These are phyloP conservation scores for Ernsta delagoae DNA, from an alignment of 2,888 invertebrate species.

Conservation along the genomic window DNA sequence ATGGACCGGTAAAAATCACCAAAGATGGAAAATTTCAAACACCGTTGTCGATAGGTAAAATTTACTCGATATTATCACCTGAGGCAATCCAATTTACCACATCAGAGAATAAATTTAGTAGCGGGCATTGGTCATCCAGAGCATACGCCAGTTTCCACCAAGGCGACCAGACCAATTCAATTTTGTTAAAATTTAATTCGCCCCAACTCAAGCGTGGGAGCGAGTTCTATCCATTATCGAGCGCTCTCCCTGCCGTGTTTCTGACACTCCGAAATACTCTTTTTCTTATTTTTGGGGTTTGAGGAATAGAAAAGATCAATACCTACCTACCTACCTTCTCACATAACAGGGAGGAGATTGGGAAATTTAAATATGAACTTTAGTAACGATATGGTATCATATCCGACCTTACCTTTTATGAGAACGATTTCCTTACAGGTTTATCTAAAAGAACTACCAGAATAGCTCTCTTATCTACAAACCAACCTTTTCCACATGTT, in stretches of 20 bases:
- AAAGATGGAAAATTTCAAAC: no score
- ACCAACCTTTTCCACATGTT: no score
- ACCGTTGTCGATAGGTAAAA: no score
- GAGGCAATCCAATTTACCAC: neutral
- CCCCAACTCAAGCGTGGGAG: neutral
- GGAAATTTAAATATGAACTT: neutral
- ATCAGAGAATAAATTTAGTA: neutral
- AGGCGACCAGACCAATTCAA: constrained; percentile 73
- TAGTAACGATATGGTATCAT: no score
- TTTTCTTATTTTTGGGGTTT: neutral
- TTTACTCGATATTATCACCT: no score
- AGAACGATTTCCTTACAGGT: no score
- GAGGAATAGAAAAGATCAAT: neutral
- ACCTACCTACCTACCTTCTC: no score
- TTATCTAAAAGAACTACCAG: no score
- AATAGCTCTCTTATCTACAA: no score
- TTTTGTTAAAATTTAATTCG: constrained; percentile 82
- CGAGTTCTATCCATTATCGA: neutral
- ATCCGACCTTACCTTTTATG: no score
- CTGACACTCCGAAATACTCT: neutral
- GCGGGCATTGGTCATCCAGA: neutral
- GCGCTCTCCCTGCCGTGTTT: neutral
- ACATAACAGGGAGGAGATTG: no score
- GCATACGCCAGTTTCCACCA: constrained; percentile 36
- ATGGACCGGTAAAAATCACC: no score